Percentiles rank a stretch among this genome's conserved stretches.
These are phyloP conservation scores for Xestia ashworthii DNA, from an alignment of 2,888 invertebrate genomes.

Conservation along the genomic window DNA sequence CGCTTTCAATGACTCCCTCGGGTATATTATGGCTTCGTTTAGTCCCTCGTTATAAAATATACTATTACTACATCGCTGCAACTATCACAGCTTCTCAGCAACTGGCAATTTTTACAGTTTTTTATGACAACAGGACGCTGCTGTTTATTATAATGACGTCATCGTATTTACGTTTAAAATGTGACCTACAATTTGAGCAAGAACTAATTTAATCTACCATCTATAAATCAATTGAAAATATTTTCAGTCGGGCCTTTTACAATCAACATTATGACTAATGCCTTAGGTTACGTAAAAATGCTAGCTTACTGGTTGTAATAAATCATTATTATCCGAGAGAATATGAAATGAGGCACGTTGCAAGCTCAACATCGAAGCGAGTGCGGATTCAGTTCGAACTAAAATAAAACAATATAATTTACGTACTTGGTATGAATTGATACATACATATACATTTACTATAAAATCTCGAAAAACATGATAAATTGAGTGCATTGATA, in stretches of 20 bases:
- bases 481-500: neutral
- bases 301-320: conserved; percentile 34
- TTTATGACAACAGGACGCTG: neutral
- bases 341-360: conserved; percentile 55
- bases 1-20: too few species aligned
- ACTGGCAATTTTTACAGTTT: neutral
- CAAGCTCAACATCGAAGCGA: conserved; percentile 27
- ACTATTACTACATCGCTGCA: too few species aligned
- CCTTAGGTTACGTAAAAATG: conserved; percentile 46
- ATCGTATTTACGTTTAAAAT: neutral
- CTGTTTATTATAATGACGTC: neutral
- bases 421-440: conserved; percentile 2
- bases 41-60: too few species aligned
- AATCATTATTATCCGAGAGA: conserved; percentile 56
- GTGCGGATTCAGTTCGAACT: conserved; percentile 2
- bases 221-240: conserved; percentile 11
- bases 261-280: conserved; percentile 12
- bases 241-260: conserved; percentile 4
- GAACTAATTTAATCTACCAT: conserved; percentile 7
- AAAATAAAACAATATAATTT: conserved; percentile 18
- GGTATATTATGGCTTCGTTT: too few species aligned
- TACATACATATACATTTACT: neutral
- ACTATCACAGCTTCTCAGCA: neutral
- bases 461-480: neutral
- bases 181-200: neutral